phyloP scores from a whole-genome alignment of 2,888 invertebrate genomes.

The Trichogramma dendrolimi region DNA sequence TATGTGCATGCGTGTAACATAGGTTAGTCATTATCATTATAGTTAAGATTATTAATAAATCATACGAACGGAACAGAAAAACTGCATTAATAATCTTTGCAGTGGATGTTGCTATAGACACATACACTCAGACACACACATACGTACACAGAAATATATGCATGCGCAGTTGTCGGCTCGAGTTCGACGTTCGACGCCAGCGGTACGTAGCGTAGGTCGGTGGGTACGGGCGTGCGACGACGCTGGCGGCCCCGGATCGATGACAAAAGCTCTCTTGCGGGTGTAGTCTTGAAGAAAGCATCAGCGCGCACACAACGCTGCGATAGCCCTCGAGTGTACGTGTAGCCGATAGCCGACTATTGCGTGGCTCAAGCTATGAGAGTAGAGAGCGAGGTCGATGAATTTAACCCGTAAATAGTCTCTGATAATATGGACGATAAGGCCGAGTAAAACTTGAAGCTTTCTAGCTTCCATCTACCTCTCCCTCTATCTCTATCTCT shows the following conservation, averaged over 20 bases:
- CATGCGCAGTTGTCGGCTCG: background rate
- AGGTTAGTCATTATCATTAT: too few relatives aligned
- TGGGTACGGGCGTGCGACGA: too few relatives aligned
- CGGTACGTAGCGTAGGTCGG: background rate
- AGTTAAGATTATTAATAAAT: too few relatives aligned
- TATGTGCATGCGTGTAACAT: too few relatives aligned
- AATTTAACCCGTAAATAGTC: slow-evolving; percentile 5
- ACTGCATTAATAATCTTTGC: too few relatives aligned
- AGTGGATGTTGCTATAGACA: background rate
- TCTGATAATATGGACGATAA: slow-evolving; percentile 10
- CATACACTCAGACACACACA: too few relatives aligned
- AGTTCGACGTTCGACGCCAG: slow-evolving; percentile 13
- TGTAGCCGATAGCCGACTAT: too few relatives aligned
- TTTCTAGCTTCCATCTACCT: too few relatives aligned
- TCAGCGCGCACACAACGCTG: background rate
- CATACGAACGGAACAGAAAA: too few relatives aligned
- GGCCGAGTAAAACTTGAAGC: background rate
- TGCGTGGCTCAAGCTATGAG: background rate
- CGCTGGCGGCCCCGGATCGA: slow-evolving; percentile 8
- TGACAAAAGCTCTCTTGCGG: slow-evolving; percentile 12
- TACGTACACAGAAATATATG: too few relatives aligned
- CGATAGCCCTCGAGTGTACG: too few relatives aligned
- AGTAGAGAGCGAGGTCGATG: slow-evolving; percentile 2
- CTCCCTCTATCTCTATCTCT: too few relatives aligned
- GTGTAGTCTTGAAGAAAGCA: slow-evolving; percentile 12